A percentile compares a stretch with the other conserved stretches of the same genome.
phyloP scores from a whole-genome alignment of 2,113 vertebrate genomes.

The Campylorhamphus procurvoides region DNA sequence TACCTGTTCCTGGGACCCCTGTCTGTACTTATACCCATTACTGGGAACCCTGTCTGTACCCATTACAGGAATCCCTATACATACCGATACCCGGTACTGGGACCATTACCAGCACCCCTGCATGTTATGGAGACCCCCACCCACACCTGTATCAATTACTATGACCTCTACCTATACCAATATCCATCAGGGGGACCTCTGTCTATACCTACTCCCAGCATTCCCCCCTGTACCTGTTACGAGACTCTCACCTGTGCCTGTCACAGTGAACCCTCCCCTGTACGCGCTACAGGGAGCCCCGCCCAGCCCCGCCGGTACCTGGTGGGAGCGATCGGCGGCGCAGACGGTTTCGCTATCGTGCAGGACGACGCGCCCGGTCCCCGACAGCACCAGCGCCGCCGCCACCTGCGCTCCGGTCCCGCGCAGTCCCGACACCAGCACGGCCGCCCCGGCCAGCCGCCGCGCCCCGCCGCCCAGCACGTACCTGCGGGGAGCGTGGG shows the following conservation, averaged over 20 bases:
- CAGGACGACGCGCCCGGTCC: conserved; percentile 85
- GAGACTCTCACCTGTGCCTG: background rate
- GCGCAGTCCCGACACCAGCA: conserved; percentile 85
- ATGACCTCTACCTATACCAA: background rate
- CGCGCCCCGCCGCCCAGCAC: conserved; percentile 82
- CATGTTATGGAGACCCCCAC: background rate
- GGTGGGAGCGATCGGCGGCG: conserved; percentile 80
- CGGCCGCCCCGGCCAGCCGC: conserved; percentile 71
- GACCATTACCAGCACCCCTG: accelerated
- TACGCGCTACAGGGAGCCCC: background rate
- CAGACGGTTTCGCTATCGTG: conserved; percentile 76
- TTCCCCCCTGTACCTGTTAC: background rate
- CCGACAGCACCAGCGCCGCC: conserved; percentile 86
- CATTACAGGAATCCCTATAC: accelerated
- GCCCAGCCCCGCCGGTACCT: conserved; percentile 70
- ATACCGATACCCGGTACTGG: accelerated
- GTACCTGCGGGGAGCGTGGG: conserved; percentile 70
- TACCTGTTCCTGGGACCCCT: accelerated
- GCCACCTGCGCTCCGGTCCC: conserved; percentile 90
- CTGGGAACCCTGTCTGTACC: background rate
- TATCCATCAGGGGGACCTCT: no score
- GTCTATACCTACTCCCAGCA: no score
- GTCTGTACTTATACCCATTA: accelerated
- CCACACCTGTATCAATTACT: background rate
- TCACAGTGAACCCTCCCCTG: background rate